Conservation (phyloP, 2,797 vertebrate genomes). For the Poeciliopsis paucimaculata region DNA sequence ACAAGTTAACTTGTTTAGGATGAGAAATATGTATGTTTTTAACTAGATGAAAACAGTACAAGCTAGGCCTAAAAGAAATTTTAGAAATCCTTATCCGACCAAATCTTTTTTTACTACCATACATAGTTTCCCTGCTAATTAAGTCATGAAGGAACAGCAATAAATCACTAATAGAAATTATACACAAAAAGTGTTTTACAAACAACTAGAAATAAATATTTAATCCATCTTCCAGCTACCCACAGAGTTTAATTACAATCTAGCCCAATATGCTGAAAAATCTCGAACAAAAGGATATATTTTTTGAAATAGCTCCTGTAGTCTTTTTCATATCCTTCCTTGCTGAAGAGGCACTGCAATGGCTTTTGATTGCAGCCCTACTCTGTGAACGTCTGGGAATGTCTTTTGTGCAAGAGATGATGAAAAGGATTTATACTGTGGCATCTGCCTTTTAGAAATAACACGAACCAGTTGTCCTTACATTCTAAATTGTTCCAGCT, state of each 20-base stretch:
- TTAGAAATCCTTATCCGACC: background rate
- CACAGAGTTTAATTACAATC: background rate
- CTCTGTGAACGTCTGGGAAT: background rate
- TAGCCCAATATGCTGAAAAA: background rate
- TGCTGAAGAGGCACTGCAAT: background rate
- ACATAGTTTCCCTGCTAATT: background rate
- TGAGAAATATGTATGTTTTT: background rate
- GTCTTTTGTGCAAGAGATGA: background rate
- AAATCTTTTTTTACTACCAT: background rate
- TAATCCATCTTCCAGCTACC: background rate
- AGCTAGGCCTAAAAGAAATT: background rate
- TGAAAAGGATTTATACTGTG: background rate
- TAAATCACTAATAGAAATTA: background rate
- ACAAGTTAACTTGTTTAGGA: background rate
- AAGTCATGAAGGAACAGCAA: background rate
- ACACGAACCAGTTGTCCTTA: background rate
- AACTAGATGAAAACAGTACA: background rate
- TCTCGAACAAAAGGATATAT: background rate
- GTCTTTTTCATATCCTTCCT: background rate
- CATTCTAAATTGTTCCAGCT: background rate
- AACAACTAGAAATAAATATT: background rate
- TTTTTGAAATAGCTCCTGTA: background rate
- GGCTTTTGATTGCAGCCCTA: background rate
- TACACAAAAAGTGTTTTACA: background rate
- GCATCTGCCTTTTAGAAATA: background rate